Percentiles rank a stretch among this genome's conserved stretches.
Conservation (phyloP, 2,888 invertebrate genomes). For the Bibio marci region DNA sequence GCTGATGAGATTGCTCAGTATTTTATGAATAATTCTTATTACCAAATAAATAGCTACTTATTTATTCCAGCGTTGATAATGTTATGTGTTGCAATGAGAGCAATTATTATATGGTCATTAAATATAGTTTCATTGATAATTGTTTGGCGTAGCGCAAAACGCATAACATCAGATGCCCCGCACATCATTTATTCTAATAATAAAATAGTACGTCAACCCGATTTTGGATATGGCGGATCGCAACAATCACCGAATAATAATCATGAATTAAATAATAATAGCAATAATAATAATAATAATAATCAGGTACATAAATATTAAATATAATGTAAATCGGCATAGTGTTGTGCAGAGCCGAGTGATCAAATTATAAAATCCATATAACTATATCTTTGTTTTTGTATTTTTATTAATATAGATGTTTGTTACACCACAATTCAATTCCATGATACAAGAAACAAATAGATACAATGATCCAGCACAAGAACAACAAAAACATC, state of each 20-base stretch:
- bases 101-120: constrained; percentile 4
- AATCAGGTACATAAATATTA: no score
- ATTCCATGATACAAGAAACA: neutral
- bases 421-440: no score
- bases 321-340: no score
- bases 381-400: no score
- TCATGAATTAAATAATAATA: no score
- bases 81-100: constrained; percentile 1
- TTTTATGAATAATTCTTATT: neutral
- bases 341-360: no score
- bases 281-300: no score
- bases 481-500: no score
- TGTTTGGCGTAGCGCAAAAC: neutral
- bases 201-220: neutral
- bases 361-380: no score
- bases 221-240: neutral
- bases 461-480: constrained; percentile 3
- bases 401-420: no score
- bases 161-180: no score
- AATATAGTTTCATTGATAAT: constrained; percentile 4
- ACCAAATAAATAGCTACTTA: neutral
- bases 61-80: constrained; percentile 6
- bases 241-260: neutral
- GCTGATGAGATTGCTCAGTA: neutral
- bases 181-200: no score